Evolutionary conservation across 2,888 invertebrate species (phyloP).

Genomic region (Noctua fimbriata): DNA sequence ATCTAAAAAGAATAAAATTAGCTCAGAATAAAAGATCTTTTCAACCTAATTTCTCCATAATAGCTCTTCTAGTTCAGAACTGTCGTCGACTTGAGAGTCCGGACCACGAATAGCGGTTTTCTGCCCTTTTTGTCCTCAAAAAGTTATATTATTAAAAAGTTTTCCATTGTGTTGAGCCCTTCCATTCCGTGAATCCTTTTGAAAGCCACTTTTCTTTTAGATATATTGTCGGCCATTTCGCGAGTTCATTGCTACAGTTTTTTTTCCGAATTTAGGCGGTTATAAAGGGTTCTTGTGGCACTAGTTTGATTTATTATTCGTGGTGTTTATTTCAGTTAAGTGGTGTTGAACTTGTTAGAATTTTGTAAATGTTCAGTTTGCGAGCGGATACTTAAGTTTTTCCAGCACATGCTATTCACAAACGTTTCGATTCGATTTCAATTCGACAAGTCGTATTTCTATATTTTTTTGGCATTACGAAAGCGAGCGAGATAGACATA

Average conservation of each 20-base stretch:
- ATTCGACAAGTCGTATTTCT: too few relatives aligned
- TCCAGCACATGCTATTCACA: too few relatives aligned
- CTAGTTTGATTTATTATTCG: slow-evolving; percentile 34
- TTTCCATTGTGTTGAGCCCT: slow-evolving; percentile 42
- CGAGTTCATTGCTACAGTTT: slow-evolving; percentile 38
- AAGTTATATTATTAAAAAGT: slow-evolving; percentile 57
- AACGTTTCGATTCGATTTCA: too few relatives aligned
- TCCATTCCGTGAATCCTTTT: slow-evolving; percentile 44
- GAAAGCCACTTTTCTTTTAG: slow-evolving; percentile 42
- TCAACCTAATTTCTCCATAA: not conserved
- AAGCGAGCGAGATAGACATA: too few relatives aligned
- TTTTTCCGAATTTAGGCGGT: slow-evolving; percentile 21
- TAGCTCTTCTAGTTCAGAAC: slow-evolving; percentile 5
- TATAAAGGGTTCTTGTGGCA: slow-evolving; percentile 19
- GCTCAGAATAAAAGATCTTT: not conserved
- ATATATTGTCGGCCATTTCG: slow-evolving; percentile 49
- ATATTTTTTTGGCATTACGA: too few relatives aligned
- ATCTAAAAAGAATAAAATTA: too few relatives aligned
- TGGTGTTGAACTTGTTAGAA: slow-evolving; percentile 6
- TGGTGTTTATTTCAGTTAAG: slow-evolving; percentile 9
- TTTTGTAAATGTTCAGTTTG: slow-evolving; percentile 1
- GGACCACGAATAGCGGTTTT: slow-evolving; percentile 7
- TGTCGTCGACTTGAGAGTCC: slow-evolving; percentile 10
- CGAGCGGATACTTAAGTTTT: not conserved
- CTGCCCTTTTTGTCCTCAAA: not conserved